Base-by-base conservation (phyloP, 2,797 vertebrate genomes). In the Myotis pilosus region DNA sequence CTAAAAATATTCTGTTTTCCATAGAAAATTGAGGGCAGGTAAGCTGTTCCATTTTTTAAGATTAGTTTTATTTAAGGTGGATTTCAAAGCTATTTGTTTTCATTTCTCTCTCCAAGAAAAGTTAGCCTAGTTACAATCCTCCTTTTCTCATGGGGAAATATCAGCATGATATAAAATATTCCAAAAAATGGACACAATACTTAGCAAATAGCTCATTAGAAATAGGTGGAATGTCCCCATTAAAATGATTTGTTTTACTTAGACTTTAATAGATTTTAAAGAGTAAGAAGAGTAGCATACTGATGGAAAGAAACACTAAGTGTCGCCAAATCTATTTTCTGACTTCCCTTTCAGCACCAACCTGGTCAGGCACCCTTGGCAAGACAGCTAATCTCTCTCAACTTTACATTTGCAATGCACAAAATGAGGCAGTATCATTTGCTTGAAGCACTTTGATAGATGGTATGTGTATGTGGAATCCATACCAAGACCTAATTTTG, bases 171-270 rank as follows among this genome's bases (percentile, higher is more conserved):
- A 57, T 71, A 78, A 81, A 44, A 60, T 66, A 76, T 92, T 87
- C 7, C 3, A 49, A 90, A 47, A 84, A 96, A 79, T 20, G 16
- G 33, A 71, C 2, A 69, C 3, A 20, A 13, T 69, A 41, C 60
- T 75, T 80, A 90, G 23, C 33, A 83, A 92, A 57, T 30, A 82
- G 11, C 10, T 92, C 44, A 55, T 90, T 57, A 85, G 33, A 93
- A 51, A 71, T 57, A 85, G 17, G 75, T 82, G 16, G 62, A 55
- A 47, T 76, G 55, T 75, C 23, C 7, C 44, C 47, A 91, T 82
- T 92, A 30, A 69, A 75, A 69, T 94, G 22, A 91, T 53, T 82
- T 81, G 55, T 85, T 95, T 91, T 92, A 89, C 16, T 69, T 79
- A 82, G 25, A 81, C 3, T 88, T 96, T 28, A 93, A 66, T 87